Evolutionary conservation across 1,140 invertebrate genomes (phyloP).

Genomic region (Drosophila santomea): DNA sequence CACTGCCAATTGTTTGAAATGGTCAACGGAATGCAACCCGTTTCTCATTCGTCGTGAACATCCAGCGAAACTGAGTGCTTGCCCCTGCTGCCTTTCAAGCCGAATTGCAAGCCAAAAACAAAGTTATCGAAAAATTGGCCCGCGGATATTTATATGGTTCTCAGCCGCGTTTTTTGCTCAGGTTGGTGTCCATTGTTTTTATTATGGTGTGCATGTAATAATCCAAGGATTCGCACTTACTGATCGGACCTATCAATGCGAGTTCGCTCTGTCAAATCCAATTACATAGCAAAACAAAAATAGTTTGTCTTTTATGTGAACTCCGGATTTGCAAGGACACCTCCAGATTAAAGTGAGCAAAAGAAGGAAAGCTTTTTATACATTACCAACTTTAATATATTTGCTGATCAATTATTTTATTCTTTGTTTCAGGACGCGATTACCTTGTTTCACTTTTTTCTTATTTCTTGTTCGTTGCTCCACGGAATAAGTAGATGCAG

Average conservation of each 20-base stretch:
- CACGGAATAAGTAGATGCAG: slow-evolving; percentile 10
- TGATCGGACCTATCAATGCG: slow-evolving; percentile 14
- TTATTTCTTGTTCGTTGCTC: no score
- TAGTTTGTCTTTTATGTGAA: slow-evolving; percentile 9
- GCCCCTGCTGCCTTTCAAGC: slow-evolving; percentile 22
- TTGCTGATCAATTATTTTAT: no score
- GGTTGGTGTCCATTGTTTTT: slow-evolving; percentile 1
- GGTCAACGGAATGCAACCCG: slow-evolving; percentile 83
- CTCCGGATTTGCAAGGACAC: slow-evolving; percentile 23
- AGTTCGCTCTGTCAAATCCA: slow-evolving; percentile 60
- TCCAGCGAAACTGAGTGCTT: slow-evolving; percentile 24
- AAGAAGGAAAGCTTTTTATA: no score
- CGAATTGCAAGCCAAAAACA: slow-evolving; percentile 54
- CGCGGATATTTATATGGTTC: slow-evolving; percentile 32
- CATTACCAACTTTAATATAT: no score
- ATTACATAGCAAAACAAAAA: slow-evolving; percentile 46
- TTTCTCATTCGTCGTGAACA: slow-evolving; percentile 57
- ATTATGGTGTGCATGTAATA: slow-evolving; percentile 23
- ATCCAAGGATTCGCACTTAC: slow-evolving; percentile 36
- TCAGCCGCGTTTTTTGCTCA: slow-evolving; percentile 27
- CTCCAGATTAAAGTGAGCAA: neutral
- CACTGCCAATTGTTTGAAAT: slow-evolving; percentile 75
- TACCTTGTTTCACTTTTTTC: no score
- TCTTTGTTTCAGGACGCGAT: no score
- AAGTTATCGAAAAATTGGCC: slow-evolving; percentile 61